These are phyloP conservation scores for Buteo buteo DNA, from an alignment of 2,113 vertebrate species.

Conservation along the genomic window DNA sequence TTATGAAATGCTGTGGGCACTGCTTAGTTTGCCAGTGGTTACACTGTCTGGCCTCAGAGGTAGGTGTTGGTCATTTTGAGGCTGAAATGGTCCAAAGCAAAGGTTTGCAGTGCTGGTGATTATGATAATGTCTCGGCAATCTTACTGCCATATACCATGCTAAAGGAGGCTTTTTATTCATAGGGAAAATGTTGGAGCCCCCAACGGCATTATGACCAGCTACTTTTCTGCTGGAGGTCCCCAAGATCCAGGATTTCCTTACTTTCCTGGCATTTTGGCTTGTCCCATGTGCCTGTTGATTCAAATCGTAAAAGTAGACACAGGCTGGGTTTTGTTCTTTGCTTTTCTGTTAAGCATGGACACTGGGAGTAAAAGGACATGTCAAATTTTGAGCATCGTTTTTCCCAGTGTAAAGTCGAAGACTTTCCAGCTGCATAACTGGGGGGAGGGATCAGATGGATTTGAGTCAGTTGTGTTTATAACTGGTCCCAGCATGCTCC, in stretches of 20 bases:
- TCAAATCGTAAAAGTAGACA: neutral
- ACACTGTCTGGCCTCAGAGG: neutral
- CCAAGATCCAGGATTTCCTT: neutral
- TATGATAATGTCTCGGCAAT: neutral
- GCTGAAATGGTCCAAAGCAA: neutral
- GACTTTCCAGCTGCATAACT: neutral
- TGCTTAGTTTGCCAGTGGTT: neutral
- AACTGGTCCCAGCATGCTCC: neutral
- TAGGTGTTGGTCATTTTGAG: neutral
- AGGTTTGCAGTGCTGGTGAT: neutral
- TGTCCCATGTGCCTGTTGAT: neutral
- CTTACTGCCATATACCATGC: neutral
- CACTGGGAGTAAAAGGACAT: neutral
- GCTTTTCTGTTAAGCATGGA: neutral
- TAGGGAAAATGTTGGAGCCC: neutral
- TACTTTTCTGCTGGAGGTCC: neutral
- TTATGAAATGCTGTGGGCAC: neutral
- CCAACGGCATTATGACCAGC: neutral
- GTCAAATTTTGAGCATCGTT: neutral
- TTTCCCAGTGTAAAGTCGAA: neutral
- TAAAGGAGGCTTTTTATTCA: neutral
- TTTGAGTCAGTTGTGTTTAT: neutral
- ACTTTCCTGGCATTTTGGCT: neutral
- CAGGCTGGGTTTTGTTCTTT: neutral
- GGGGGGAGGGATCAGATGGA: neutral